Conservation (phyloP, 2,888 invertebrate genomes). For the Sesia apiformis region DNA sequence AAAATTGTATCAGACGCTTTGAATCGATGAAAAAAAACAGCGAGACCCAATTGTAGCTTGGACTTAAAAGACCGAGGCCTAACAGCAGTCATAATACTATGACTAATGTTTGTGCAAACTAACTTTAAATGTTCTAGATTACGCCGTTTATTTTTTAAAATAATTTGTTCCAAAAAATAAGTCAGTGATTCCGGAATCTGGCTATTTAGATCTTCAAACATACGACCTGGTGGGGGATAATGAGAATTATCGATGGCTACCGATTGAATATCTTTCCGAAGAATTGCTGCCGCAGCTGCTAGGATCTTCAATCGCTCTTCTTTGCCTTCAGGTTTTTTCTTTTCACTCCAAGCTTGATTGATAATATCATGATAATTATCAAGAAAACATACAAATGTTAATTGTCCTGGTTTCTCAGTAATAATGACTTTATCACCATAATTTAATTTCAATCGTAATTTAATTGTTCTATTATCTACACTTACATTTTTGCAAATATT, state of each 20-base stretch:
- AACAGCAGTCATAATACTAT: constrained; percentile 13
- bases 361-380: constrained; percentile 12
- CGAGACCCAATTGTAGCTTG: constrained; percentile 11
- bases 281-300: constrained; percentile 15
- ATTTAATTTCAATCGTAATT: too few species aligned
- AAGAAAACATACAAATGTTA: constrained; percentile 11
- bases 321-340: constrained; percentile 16
- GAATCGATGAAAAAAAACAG: constrained; percentile 15
- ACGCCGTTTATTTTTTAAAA: constrained; percentile 22
- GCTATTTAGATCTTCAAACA: constrained; percentile 24
- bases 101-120: constrained; percentile 13
- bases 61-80: constrained; percentile 10
- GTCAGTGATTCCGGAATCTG: constrained; percentile 22
- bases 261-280: constrained; percentile 13
- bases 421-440: constrained; percentile 29
- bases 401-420: constrained; percentile 13
- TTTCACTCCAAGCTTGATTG: constrained; percentile 18
- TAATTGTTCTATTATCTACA: too few species aligned
- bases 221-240: constrained; percentile 21
- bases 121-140: constrained; percentile 19
- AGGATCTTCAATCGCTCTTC: constrained; percentile 17
- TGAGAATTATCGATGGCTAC: constrained; percentile 14
- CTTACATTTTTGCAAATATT: too few species aligned
- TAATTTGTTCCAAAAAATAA: constrained; percentile 18
- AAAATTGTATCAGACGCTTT: constrained; percentile 13